Evolutionary conservation across 2,888 invertebrate species (phyloP), one percentile per base, ranked within the genome.

Genomic region (Bruchidius siliquastri): DNA sequence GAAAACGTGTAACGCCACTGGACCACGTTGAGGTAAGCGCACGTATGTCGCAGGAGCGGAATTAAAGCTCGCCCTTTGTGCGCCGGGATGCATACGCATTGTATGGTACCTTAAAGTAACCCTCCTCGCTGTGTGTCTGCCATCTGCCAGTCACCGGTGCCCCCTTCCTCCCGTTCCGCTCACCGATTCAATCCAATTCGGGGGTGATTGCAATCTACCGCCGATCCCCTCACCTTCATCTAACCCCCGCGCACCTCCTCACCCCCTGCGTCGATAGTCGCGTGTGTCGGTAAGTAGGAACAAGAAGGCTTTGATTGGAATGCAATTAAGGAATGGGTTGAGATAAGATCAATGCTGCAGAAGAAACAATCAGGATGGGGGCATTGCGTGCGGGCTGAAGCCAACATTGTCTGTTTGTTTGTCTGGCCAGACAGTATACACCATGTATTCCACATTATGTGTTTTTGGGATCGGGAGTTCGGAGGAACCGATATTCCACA

Each of bases 141-240:
- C 87, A 86, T 86, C 86, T 86, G 86, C 85, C 86, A 85, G 85
- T 86, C 84, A 85, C 84, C 83, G 84, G 83, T 82, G 74, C 76
- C 76, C 79, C 80, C 76, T 78, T 79, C 81, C 49, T 49, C 49
- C 49, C 49, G 49, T 26, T 26, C 26, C 26, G 26, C 26, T 4
- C 26, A 26, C 81, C 80, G 80, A 83, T 82, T 81, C 85, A 83
- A 86, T 86, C 85, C 86, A 86, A 86, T 86, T 86, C 85, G 82
- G 84, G 85, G 83, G 84, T 85, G 86, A 86, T 86, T 85, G 85
- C 85, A 85, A 86, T 85, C 85, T 84, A 83, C 81, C 82, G 80
- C 75, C 67, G 66, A 73, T 66, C 32, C 77, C 78, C 79, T 79
- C 49, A 49, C 49, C 49, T 49, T 13, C 18, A 49, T 49, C 49